phyloP scores from a whole-genome alignment of 2,888 invertebrate genomes.

The Palloptera scutellata region DNA sequence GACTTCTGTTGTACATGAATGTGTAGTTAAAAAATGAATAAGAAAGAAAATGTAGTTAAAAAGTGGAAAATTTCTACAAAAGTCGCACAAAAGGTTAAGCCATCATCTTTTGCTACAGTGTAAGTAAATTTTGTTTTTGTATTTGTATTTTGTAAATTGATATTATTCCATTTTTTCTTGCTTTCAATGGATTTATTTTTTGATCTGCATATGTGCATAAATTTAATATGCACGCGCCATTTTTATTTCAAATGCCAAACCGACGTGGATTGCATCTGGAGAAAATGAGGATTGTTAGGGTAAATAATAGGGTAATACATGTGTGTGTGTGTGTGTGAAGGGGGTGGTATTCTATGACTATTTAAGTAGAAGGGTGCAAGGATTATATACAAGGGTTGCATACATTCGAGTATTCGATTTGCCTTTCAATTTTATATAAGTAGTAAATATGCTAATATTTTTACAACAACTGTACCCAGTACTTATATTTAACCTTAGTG shows the following conservation, averaged over 20 bases:
- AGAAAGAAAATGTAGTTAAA: slow-evolving; percentile 13
- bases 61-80: background rate
- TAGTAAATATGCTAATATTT: too few relatives aligned
- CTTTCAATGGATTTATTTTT: slow-evolving; percentile 1
- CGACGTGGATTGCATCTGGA: too few relatives aligned
- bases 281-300: too few relatives aligned
- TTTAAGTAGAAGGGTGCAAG: slow-evolving; percentile 28
- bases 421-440: background rate
- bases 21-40: slow-evolving; percentile 31
- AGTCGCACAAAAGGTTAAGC: too few relatives aligned
- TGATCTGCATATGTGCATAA: background rate
- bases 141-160: slow-evolving; percentile 6
- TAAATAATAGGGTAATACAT: background rate
- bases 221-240: slow-evolving; percentile 17
- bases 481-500: too few relatives aligned
- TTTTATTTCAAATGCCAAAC: slow-evolving; percentile 2
- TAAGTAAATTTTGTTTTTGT: background rate
- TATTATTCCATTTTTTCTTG: background rate
- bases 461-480: too few relatives aligned
- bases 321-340: slow-evolving; percentile 24
- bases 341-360: background rate
- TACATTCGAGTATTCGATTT: background rate
- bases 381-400: slow-evolving; percentile 39
- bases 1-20: background rate
- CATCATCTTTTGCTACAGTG: too few relatives aligned